phyloP scores from a whole-genome alignment of 2,113 vertebrate species.

The Collichthys lucidus region DNA sequence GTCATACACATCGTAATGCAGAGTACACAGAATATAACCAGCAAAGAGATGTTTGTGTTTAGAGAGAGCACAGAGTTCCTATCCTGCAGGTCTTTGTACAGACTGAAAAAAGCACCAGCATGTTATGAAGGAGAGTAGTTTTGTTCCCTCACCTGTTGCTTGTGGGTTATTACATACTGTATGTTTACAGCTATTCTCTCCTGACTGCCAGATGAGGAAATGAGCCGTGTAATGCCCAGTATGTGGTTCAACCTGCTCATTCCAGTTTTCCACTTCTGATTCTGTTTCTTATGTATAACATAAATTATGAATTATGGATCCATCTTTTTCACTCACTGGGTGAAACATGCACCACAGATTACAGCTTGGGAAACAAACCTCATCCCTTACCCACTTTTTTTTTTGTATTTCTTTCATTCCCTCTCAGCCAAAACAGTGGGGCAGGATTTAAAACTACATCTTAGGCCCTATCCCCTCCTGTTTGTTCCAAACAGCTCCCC shows the following conservation, averaged over 20 bases:
- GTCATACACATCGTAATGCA: neutral
- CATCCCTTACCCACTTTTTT: neutral
- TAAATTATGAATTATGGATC: slow-evolving; percentile 7
- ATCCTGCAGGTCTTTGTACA: neutral
- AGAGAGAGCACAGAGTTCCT: slow-evolving; percentile 2
- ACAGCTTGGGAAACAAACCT: slow-evolving; percentile 7
- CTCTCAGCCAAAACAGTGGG: slow-evolving; percentile 18
- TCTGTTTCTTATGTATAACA: neutral
- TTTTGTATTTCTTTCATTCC: neutral
- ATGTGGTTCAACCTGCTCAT: slow-evolving; percentile 3
- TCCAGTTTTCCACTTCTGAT: slow-evolving; percentile 7
- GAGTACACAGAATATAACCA: slow-evolving; percentile 22
- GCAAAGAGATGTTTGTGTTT: slow-evolving; percentile 26
- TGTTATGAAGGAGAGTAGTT: neutral
- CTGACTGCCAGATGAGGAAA: slow-evolving; percentile 17
- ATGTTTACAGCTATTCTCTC: neutral
- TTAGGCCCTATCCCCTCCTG: slow-evolving; percentile 7
- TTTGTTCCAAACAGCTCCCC: slow-evolving; percentile 25
- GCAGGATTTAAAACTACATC: slow-evolving; percentile 61
- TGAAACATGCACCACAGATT: slow-evolving; percentile 26
- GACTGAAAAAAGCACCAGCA: neutral
- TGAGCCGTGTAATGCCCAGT: neutral
- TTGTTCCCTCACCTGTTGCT: slow-evolving; percentile 26
- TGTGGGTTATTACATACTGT: neutral
- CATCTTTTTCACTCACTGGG: neutral